These are phyloP conservation scores for Lampris megalopsis DNA, from an alignment of 2,113 vertebrate genomes.

Conservation along the genomic window DNA sequence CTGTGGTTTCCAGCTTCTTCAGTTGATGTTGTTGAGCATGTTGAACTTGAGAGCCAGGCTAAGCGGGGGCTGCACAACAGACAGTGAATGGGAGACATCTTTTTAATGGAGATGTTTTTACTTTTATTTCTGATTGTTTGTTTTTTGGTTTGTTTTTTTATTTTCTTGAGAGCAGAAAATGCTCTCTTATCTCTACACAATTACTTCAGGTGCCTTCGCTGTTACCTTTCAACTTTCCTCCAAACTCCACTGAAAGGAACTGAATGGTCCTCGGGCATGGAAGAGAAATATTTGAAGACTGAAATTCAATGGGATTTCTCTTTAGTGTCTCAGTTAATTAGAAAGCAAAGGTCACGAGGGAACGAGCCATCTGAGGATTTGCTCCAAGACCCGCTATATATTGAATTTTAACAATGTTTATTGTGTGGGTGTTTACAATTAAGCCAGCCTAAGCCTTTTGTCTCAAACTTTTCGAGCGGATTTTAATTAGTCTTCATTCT, in stretches of 20 bases:
- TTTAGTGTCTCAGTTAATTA: slow-evolving; percentile 56
- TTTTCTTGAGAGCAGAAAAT: too few relatives aligned
- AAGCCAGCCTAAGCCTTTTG: slow-evolving; percentile 62
- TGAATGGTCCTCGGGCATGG: slow-evolving; percentile 26
- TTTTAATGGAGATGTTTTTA: too few relatives aligned
- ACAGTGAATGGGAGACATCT: too few relatives aligned
- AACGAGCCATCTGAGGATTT: slow-evolving; percentile 58
- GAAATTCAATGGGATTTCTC: neutral
- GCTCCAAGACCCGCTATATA: slow-evolving; percentile 50
- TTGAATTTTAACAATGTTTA: slow-evolving; percentile 69
- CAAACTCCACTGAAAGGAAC: neutral
- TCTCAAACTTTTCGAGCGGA: slow-evolving; percentile 51
- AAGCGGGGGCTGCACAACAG: too few relatives aligned
- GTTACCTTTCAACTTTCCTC: neutral
- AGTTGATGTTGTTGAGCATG: too few relatives aligned
- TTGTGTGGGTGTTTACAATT: slow-evolving; percentile 69
- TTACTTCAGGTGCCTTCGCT: neutral
- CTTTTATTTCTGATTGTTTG: too few relatives aligned
- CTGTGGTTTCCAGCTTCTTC: too few relatives aligned
- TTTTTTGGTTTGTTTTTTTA: too few relatives aligned
- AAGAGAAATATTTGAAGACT: slow-evolving; percentile 39
- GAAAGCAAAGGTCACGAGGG: slow-evolving; percentile 47
- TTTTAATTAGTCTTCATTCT: slow-evolving; percentile 75
- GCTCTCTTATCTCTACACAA: too few relatives aligned
- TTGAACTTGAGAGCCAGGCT: too few relatives aligned